Conservation (phyloP, 2,113 vertebrate genomes). For the Gambusia affinis region DNA sequence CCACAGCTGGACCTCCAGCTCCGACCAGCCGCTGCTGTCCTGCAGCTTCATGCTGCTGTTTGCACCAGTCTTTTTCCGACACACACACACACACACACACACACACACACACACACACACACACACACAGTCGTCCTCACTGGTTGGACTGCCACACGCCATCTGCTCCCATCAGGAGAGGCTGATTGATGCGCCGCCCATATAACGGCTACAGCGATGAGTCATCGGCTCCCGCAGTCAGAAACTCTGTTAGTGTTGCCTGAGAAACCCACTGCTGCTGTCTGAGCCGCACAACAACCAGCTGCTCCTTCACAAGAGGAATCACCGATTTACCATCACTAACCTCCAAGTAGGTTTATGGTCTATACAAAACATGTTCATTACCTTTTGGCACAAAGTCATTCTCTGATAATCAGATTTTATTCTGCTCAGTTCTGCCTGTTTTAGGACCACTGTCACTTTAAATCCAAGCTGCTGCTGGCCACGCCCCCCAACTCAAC, state of each 20-base stretch:
- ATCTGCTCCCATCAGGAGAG: constrained; percentile 61
- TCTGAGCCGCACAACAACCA: too few relatives aligned
- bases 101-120: constrained; percentile 7
- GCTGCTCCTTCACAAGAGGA: neutral
- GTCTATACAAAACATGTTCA: neutral
- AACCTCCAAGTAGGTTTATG: neutral
- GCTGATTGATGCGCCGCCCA: constrained; percentile 50
- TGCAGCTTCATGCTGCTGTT: neutral
- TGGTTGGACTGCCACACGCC: constrained; percentile 27
- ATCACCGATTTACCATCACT: neutral
- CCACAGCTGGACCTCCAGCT: constrained; percentile 10
- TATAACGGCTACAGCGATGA: constrained; percentile 47
- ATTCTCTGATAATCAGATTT: too few relatives aligned
- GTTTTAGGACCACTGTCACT: too few relatives aligned
- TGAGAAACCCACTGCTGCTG: constrained; percentile 1
- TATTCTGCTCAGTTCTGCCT: too few relatives aligned
- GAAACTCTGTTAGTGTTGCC: constrained; percentile 14
- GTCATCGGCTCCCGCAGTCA: constrained; percentile 49
- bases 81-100: neutral
- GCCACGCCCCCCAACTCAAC: too few relatives aligned
- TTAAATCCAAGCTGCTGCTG: too few relatives aligned
- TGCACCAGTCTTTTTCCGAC: constrained; percentile 29
- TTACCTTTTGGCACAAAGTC: too few relatives aligned
- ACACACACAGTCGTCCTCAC: constrained; percentile 7
- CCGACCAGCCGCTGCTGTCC: neutral